Base-by-base conservation (phyloP, 1,140 invertebrate species). In the Dendrolimus punctatus region DNA sequence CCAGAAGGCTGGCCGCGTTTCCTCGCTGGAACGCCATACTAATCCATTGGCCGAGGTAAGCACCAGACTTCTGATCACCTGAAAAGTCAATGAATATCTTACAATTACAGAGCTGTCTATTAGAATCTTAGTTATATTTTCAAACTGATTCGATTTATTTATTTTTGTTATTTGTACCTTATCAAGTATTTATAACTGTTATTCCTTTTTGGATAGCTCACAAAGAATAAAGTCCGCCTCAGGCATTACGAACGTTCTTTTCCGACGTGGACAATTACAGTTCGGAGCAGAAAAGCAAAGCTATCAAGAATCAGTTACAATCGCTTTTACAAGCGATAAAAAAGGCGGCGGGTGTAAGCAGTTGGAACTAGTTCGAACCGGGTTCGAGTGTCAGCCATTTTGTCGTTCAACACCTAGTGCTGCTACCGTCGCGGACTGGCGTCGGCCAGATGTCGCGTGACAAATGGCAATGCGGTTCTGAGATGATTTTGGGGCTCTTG, bases 381-480 rank as follows among this genome's bases (percentile, higher is more conserved):
- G 59, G 48, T 47, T 41, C 48, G 53, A 53, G 55, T 60, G 53
- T 53, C 54, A 42, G 53, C 53, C 58, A 56, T 53, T 60, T 60
- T 60, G 50, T 51, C 53, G 50, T 50, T 41, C 53, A 53, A 56
- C 54, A 54, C 42, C 68, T 64, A 59, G 44, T 60, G 47, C 39
- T 52, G n/a, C 6, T 39, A 53, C 49, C 53, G 50, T 55, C 55
- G 51, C 42, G 55, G 54, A 57, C 54, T 43, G 51, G 39, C 53
- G 54, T 53, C 49, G 45, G 60, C 54, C 72, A 75, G 72, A 72
- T 75, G 73, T 62, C 63, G 66, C 70, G 62, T 73, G 73, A 76
- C 68, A 73, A 76, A 76, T 76, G 69, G 73, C 70, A 63, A 61
- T 68, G 73, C 59, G 70, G 73, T 73, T 46, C 64, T 6, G 49